These are phyloP conservation scores for Bruchidius siliquastri DNA, from an alignment of 2,888 invertebrate genomes.

Conservation along the genomic window DNA sequence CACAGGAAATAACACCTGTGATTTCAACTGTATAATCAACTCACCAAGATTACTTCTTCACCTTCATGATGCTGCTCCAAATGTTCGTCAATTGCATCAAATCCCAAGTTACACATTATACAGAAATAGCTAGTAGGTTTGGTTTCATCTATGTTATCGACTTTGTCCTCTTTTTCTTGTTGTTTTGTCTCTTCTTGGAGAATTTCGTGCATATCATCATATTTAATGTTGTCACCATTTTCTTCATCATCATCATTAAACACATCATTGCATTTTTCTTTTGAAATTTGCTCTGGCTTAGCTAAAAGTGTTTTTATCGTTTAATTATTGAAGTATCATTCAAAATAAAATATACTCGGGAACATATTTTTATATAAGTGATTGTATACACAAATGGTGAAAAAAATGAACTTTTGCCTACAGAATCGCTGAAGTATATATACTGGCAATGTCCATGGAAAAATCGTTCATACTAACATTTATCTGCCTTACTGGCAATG, in stretches of 20 bases:
- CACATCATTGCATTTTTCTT: neutral
- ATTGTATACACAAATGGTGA: no score
- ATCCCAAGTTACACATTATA: constrained; percentile 61
- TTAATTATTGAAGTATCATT: no score
- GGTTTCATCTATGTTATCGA: neutral
- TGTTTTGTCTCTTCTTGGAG: neutral
- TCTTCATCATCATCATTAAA: neutral
- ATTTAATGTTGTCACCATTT: constrained; percentile 11
- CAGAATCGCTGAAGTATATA: no score
- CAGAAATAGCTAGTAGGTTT: constrained; percentile 53
- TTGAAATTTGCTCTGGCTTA: neutral
- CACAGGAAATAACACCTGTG: no score
- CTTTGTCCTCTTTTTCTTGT: neutral
- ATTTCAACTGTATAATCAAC: neutral
- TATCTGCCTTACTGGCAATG: no score
- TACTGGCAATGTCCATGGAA: no score
- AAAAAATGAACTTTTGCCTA: no score
- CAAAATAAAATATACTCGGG: no score
- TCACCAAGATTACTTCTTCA: constrained; percentile 60
- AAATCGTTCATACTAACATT: no score
- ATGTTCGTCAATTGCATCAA: constrained; percentile 61
- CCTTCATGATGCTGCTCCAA: constrained; percentile 62
- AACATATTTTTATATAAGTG: no score
- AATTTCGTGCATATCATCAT: neutral
- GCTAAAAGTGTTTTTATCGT: neutral